Base-by-base conservation (phyloP, 37 sponge, comb jelly and placozoan species). In the Spongilla lacustris region DNA sequence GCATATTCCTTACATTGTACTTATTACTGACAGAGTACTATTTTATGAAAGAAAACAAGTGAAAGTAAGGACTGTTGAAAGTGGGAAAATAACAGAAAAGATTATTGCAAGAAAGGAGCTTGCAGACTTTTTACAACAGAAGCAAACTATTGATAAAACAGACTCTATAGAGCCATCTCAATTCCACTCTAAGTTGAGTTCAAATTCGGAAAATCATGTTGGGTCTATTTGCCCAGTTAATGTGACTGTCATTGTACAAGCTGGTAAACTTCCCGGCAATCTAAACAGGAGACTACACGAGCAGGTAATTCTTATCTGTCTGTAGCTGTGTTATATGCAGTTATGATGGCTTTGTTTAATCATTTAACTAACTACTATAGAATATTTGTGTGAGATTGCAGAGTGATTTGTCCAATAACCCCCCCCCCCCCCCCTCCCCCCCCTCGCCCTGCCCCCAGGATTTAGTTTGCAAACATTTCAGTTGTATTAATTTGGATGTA, bases 231-330 rank as follows among this genome's bases (percentile, higher is more conserved):
- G 22, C 13, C 74, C 58, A 14, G 66, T 88, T 69, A 88, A 67
- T 68, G 66, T 91, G 28, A 86, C 75, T 19, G 46, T 46, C 8
- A 70, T 85, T 73, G 73, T 88, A 21, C 72, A 66, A n/a, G 79
- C 68, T 8, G 74, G 81, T 35, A 94, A 90, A 71, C 46, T 94
- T 29, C 74, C 82, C 5, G 91, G 88, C 0, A 85, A 90, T 70
- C 6, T 87, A 0, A 90, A 87, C 82, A 75, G 94, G 73, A 88
- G 79, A 25, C 68, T 84, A 25, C 91, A 94, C 25, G 88, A 88
- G 69, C 88, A 90, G 71, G 94, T 87, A 26, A 33, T n/a, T n/a
- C n/a, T n/a, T n/a, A n/a, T n/a, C n/a, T n/a, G n/a, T n/a, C n/a
- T n/a, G n/a, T n/a, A n/a, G n/a, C n/a, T n/a, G n/a, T n/a, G n/a